Evolutionary conservation across 2,113 vertebrate genomes (phyloP).

Genomic region (Lucifuga dentata): DNA sequence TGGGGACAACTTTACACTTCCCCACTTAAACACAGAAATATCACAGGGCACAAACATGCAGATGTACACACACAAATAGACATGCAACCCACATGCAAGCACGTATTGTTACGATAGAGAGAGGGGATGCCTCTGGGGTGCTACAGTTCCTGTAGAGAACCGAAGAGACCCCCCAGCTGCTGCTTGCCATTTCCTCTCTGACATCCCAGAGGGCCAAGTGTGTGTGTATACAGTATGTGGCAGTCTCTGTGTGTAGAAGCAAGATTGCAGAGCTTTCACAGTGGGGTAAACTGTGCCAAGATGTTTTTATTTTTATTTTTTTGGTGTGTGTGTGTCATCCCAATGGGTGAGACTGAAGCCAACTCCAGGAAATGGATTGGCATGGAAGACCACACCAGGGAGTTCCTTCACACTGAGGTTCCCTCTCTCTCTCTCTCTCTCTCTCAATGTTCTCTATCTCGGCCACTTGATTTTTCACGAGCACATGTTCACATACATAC

Average conservation of each 20-base stretch:
- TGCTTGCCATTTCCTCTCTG: conserved; percentile 69
- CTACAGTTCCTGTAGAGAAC: conserved; percentile 62
- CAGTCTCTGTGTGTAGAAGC: conserved; percentile 55
- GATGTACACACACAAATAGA: background rate
- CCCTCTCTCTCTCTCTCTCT: conserved; percentile 16
- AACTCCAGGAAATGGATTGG: conserved; percentile 82
- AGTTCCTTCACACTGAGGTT: conserved; percentile 66
- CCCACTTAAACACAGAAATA: conserved; percentile 32
- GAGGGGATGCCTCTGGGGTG: conserved; percentile 61
- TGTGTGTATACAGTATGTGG: conserved; percentile 32
- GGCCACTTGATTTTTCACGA: conserved; percentile 29
- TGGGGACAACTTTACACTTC: conserved; percentile 34
- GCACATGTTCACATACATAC: conserved; percentile 47
- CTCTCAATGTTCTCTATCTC: conserved; percentile 44
- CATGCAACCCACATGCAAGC: background rate
- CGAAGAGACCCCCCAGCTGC: conserved; percentile 65
- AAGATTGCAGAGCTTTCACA: conserved; percentile 70
- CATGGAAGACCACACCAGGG: conserved; percentile 76
- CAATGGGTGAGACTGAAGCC: conserved; percentile 72
- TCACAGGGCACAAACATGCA: conserved; percentile 22
- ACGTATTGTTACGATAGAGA: conserved; percentile 42
- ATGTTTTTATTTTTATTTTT: conserved; percentile 23
- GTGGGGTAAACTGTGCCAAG: conserved; percentile 61
- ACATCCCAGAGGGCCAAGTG: conserved; percentile 60
- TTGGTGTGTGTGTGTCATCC: conserved; percentile 45